Evolutionary conservation across 2,113 vertebrate genomes (phyloP).

Genomic region (Macheiramphus alcinus): DNA sequence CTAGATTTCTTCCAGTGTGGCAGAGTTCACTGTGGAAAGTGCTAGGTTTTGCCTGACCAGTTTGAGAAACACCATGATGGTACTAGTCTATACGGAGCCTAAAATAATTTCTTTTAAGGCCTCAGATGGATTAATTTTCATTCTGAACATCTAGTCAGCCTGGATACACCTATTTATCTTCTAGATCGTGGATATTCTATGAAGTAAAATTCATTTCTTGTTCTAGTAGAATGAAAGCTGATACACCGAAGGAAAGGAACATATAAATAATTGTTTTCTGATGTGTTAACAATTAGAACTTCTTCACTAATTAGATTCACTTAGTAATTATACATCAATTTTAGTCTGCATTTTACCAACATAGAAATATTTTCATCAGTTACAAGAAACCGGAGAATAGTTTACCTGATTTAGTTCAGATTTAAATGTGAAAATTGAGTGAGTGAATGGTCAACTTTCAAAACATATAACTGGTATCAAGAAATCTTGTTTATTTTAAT

Average conservation of each 20-base stretch:
- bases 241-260: neutral
- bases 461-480: neutral
- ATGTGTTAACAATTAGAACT: neutral
- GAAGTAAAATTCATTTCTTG: neutral
- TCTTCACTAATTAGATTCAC: neutral
- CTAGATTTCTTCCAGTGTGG: neutral
- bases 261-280: neutral
- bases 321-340: neutral
- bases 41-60: neutral
- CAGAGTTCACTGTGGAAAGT: neutral
- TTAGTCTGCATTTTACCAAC: neutral
- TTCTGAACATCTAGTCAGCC: neutral
- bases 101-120: neutral
- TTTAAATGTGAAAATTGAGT: neutral
- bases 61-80: neutral
- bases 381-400: neutral
- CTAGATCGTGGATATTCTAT: neutral
- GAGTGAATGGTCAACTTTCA: neutral
- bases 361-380: neutral
- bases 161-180: neutral
- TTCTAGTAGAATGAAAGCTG: neutral
- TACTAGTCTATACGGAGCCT: neutral
- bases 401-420: neutral
- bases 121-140: neutral
- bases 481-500: neutral